Conservation (phyloP, 2,113 vertebrate species). For the Limanda limanda region DNA sequence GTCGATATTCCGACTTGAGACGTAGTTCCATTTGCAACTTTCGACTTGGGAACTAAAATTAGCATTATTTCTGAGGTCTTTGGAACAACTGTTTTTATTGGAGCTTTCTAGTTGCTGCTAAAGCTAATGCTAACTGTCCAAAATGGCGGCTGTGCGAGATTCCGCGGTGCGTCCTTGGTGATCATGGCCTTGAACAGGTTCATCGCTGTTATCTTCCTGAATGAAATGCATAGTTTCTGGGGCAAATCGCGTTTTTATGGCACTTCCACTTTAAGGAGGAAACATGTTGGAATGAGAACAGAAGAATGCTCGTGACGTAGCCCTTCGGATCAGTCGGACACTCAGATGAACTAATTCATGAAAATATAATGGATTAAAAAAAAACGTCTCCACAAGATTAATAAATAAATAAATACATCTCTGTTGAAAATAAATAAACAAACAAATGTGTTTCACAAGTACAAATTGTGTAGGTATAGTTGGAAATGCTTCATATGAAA, state of each 20-base stretch:
- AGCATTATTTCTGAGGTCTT: background rate
- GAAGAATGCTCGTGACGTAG: constrained; percentile 53
- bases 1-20: too few species aligned
- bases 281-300: constrained; percentile 24
- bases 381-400: background rate
- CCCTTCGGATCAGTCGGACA: constrained; percentile 67
- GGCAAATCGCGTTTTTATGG: constrained; percentile 25
- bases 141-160: background rate
- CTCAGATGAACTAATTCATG: background rate
- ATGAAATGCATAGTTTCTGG: constrained; percentile 52
- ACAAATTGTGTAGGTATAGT: background rate
- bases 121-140: background rate
- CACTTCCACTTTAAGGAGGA: constrained; percentile 36
- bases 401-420: background rate
- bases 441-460: background rate
- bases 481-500: constrained; percentile 26
- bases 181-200: constrained; percentile 11
- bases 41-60: background rate
- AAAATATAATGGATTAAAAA: background rate
- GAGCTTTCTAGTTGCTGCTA: background rate
- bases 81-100: background rate
- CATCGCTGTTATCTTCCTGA: background rate
- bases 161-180: constrained; percentile 1
- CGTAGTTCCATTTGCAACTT: too few species aligned
- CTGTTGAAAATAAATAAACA: background rate